Conservation (phyloP, 2,797 vertebrate genomes). For the Muraenolepis orangiensis region DNA sequence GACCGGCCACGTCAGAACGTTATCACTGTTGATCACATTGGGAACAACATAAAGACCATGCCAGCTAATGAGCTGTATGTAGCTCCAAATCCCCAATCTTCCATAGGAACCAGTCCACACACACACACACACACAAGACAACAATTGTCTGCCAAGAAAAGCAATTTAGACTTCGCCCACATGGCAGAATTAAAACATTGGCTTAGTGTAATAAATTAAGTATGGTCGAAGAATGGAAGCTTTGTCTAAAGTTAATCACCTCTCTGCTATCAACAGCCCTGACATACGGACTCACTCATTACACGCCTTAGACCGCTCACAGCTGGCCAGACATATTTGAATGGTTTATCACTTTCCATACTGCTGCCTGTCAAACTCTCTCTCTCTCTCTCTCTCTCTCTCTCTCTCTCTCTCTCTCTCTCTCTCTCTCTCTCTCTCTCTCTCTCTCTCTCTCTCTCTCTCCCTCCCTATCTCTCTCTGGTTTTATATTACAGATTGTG, state of each 20-base stretch:
- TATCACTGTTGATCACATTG: too few species aligned
- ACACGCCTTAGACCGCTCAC: constrained; percentile 56
- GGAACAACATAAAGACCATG: too few species aligned
- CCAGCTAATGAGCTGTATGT: constrained; percentile 35
- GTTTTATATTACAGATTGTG: background rate
- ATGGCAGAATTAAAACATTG: constrained; percentile 58
- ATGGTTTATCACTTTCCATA: constrained; percentile 53
- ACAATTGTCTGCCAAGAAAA: constrained; percentile 61
- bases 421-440: background rate
- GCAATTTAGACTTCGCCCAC: constrained; percentile 56
- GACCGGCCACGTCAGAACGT: too few species aligned
- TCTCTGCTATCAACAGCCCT: constrained; percentile 55
- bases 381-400: constrained; percentile 13
- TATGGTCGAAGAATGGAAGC: constrained; percentile 52
- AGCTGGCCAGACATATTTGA: constrained; percentile 48
- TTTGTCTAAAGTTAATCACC: constrained; percentile 67
- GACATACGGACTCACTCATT: constrained; percentile 66
- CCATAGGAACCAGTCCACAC: constrained; percentile 51
- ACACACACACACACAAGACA: constrained; percentile 54
- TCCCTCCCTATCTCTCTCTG: background rate
- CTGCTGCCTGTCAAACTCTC: constrained; percentile 53
- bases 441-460: background rate
- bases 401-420: too few species aligned
- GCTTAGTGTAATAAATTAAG: constrained; percentile 64
- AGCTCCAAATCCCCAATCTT: constrained; percentile 43